Conservation (phyloP, 1,140 invertebrate species). For the Panagrolaimus sp. region DNA sequence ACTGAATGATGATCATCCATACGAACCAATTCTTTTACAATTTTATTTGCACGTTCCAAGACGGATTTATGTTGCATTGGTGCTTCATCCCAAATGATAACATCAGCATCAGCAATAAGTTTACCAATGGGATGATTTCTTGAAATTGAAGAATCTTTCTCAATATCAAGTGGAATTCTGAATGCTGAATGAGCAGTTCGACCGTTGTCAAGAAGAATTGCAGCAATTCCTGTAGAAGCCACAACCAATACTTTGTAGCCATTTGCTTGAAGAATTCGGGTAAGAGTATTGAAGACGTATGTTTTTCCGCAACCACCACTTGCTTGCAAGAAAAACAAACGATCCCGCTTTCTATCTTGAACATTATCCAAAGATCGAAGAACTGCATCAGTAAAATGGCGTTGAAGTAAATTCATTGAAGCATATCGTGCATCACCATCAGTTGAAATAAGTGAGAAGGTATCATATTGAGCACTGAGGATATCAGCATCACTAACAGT, state of each 20-base stretch:
- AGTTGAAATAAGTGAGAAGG: background rate
- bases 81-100: background rate
- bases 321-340: background rate
- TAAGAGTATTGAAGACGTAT: background rate
- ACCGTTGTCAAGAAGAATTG: background rate
- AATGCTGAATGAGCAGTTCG: background rate
- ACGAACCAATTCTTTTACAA: background rate
- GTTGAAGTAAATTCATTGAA: background rate
- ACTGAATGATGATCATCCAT: background rate
- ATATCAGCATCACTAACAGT: background rate
- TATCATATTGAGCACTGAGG: background rate
- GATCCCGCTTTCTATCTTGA: background rate
- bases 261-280: background rate
- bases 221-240: background rate
- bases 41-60: no score
- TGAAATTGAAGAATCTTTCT: background rate
- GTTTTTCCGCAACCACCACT: background rate
- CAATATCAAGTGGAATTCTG: background rate
- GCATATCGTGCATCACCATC: background rate
- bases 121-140: background rate
- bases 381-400: background rate
- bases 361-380: background rate
- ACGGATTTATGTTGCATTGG: background rate
- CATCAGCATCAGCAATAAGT: background rate
- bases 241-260: background rate